phyloP scores from a whole-genome alignment of 2,113 vertebrate genomes.

The Trematomus loennbergii region DNA sequence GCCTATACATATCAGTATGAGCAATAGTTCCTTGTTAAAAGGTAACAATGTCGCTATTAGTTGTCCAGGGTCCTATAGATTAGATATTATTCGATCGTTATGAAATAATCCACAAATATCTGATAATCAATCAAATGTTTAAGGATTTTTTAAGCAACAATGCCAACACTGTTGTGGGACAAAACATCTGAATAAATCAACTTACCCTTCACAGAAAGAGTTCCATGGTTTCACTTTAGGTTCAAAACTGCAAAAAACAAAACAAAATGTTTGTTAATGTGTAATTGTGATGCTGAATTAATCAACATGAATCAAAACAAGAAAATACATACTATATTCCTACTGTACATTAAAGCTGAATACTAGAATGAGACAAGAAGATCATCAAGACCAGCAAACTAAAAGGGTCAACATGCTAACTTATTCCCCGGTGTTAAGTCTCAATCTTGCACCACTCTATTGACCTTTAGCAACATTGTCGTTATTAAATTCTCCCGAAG shows the following conservation, averaged over 20 bases:
- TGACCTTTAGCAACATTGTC: constrained; percentile 18
- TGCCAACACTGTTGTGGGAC: no score
- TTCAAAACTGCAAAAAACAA: background rate
- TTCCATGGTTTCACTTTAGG: background rate
- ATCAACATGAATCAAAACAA: background rate
- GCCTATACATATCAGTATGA: constrained; percentile 13
- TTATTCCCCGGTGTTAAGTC: no score
- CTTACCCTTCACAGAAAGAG: background rate
- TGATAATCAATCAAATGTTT: background rate
- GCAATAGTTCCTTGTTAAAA: background rate
- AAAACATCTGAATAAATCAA: no score
- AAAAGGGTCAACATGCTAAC: no score
- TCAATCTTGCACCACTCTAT: no score
- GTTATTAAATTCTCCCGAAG: constrained; percentile 53
- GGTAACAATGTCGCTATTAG: background rate
- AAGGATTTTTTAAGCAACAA: background rate
- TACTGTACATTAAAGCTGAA: background rate
- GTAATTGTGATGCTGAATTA: background rate
- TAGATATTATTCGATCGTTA: background rate
- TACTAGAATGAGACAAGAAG: background rate
- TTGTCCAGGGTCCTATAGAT: background rate
- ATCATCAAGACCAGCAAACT: no score
- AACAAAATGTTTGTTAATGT: background rate
- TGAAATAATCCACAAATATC: background rate
- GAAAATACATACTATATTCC: background rate